A percentile compares a stretch with the other conserved stretches of the same genome.
These are phyloP conservation scores for Dasyurus viverrinus DNA, from an alignment of 2,113 vertebrate species.

Conservation along the genomic window DNA sequence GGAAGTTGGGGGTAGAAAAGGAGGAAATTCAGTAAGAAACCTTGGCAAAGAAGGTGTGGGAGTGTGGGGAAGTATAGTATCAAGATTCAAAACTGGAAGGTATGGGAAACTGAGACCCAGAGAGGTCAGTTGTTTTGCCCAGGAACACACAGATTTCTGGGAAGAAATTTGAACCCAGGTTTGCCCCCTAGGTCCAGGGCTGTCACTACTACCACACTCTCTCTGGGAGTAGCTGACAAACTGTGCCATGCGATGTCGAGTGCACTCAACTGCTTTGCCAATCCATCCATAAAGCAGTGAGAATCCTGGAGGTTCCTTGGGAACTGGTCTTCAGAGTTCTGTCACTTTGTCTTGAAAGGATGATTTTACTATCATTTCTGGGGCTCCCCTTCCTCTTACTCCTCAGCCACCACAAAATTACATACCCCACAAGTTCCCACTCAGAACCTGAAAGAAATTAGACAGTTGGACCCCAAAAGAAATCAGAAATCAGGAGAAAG, in stretches of 20 bases:
- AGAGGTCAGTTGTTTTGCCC: not conserved
- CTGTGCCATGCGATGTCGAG: not conserved
- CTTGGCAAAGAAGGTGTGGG: not conserved
- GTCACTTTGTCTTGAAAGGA: not conserved
- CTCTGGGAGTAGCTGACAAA: not conserved
- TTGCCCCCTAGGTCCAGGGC: not conserved
- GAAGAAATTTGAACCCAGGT: not conserved
- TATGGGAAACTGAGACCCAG: not conserved
- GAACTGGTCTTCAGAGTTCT: not conserved
- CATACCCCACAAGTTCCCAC: not conserved
- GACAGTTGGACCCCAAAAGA: not conserved
- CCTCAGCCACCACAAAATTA: not conserved
- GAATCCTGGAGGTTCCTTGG: not conserved
- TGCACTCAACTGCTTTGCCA: not conserved
- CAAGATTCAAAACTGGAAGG: not conserved
- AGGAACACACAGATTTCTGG: not conserved
- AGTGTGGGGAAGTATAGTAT: not conserved
- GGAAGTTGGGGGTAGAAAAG: not conserved
- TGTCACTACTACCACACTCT: not conserved
- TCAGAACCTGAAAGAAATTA: not conserved
- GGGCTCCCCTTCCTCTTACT: not conserved
- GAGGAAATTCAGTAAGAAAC: not conserved
- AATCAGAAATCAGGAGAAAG: not conserved
- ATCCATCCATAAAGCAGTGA: not conserved
- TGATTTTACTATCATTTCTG: not conserved